These are phyloP conservation scores for Nymphicus hollandicus DNA, from an alignment of 2,113 vertebrate genomes.

Conservation along the genomic window DNA sequence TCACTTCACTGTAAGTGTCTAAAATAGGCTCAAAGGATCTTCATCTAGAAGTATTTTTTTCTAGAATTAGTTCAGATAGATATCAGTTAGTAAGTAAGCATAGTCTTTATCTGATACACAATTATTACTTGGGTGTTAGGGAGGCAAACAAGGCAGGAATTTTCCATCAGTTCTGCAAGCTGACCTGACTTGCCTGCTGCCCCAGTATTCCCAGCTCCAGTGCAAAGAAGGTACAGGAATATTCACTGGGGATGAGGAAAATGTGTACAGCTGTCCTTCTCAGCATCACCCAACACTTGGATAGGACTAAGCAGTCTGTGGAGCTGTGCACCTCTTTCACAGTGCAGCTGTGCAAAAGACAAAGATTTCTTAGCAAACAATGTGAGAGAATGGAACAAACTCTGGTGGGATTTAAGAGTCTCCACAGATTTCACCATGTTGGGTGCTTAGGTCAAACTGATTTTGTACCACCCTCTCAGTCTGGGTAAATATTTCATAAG, in stretches of 20 bases:
- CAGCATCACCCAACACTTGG: accelerated
- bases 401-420: neutral
- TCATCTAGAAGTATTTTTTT: neutral
- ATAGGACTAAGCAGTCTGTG: accelerated
- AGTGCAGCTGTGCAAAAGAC: neutral
- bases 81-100: neutral
- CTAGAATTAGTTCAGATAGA: neutral
- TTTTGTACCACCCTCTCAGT: neutral
- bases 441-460: neutral
- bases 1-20: neutral
- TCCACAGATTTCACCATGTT: neutral
- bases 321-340: neutral
- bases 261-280: neutral
- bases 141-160: neutral
- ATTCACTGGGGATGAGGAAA: neutral
- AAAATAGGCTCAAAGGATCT: neutral
- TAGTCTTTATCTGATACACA: neutral
- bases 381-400: neutral
- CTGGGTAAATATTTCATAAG: neutral
- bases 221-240: neutral
- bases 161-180: neutral
- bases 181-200: neutral
- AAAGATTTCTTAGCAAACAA: neutral
- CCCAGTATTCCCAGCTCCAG: neutral
- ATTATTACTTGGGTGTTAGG: accelerated